phyloP scores from a whole-genome alignment of 2,888 invertebrate species.

The Erannis defoliaria region DNA sequence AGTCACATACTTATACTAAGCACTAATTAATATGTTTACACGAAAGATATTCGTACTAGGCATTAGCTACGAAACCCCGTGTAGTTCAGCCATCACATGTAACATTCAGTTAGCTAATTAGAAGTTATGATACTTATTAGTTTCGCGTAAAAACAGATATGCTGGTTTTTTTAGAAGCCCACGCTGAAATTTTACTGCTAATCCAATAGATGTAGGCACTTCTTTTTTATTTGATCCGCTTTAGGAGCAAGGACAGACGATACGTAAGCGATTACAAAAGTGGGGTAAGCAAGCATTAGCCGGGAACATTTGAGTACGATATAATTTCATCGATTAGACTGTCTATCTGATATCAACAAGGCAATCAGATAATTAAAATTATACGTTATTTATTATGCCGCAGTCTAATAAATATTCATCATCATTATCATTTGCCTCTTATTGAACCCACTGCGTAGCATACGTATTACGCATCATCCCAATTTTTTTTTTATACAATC shows the following conservation, averaged over 20 bases:
- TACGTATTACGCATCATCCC: no score
- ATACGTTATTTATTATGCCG: background rate
- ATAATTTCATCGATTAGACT: conserved; percentile 17
- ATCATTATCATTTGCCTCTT: no score
- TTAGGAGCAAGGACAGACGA: conserved; percentile 41
- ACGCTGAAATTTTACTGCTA: conserved; percentile 16
- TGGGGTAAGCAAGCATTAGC: conserved; percentile 23
- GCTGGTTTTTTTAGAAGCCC: conserved; percentile 15
- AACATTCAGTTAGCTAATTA: background rate
- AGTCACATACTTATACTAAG: no score
- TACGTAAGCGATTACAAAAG: conserved; percentile 29
- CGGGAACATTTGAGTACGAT: conserved; percentile 1
- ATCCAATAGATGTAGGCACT: conserved; percentile 27
- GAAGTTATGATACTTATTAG: no score
- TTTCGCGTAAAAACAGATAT: conserved; percentile 16
- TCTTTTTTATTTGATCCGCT: conserved; percentile 41
- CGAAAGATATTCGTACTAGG: no score
- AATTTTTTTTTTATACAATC: no score
- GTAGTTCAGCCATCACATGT: no score
- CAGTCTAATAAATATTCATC: background rate
- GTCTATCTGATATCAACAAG: conserved; percentile 11
- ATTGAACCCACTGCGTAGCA: no score
- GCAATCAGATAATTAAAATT: background rate
- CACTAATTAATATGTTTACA: no score
- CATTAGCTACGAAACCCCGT: no score